Evolutionary conservation across 2,888 invertebrate genomes (phyloP).

Genomic region (Isotomurus palustris): DNA sequence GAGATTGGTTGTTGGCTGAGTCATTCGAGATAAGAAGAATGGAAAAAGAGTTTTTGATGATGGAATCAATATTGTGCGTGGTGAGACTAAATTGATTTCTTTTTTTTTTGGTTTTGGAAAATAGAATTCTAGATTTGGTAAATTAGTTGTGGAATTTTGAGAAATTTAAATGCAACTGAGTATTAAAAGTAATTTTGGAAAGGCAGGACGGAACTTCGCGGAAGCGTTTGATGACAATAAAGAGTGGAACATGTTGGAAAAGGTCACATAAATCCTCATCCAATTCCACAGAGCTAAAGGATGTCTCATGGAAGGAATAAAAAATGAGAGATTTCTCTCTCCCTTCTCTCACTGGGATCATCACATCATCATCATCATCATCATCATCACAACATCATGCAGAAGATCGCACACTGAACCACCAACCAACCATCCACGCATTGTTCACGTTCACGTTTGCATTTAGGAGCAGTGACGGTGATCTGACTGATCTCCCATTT

Average conservation of each 20-base stretch:
- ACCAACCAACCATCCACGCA: no score
- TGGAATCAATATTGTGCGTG: no score
- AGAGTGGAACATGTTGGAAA: constrained; percentile 13
- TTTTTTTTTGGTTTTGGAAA: no score
- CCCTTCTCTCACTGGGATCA: not conserved
- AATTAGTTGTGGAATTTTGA: not conserved
- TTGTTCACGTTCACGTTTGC: no score
- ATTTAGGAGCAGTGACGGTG: no score
- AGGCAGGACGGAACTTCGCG: not conserved
- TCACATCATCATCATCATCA: constrained; percentile 1
- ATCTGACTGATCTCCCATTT: no score
- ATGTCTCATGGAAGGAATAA: not conserved
- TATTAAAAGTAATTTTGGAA: no score
- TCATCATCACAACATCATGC: not conserved
- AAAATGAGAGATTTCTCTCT: not conserved
- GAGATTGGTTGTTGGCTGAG: no score
- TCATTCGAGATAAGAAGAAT: no score
- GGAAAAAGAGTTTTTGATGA: no score
- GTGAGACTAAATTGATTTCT: no score
- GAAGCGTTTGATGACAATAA: constrained; percentile 4
- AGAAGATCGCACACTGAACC: no score
- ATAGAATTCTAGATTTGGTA: not conserved
- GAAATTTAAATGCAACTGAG: not conserved
- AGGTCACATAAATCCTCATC: constrained; percentile 25
- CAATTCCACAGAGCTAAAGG: constrained; percentile 7